Base-by-base conservation (phyloP, 2,888 invertebrate species). In the Branchinecta sandiegonensis region DNA sequence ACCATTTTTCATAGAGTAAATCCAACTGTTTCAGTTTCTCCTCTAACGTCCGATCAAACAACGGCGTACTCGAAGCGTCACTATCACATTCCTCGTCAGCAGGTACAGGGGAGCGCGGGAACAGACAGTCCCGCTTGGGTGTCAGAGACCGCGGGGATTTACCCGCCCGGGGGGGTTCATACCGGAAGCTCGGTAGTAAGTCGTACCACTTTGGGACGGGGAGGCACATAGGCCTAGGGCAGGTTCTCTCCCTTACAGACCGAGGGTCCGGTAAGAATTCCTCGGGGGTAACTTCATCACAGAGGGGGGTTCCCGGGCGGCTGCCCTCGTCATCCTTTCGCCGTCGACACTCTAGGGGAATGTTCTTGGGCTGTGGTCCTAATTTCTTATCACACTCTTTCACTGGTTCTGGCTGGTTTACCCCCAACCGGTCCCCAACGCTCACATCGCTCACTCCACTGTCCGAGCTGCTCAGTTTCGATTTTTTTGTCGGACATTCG, bases 281-380 rank as follows among this genome's bases (percentile, higher is more conserved):
- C 75, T 90, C 89, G 2, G 88, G 89, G 66, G 86, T 79, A 56
- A 56, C 14, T 76, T 90, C 90, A 77, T 90, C 90, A 74, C 88
- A 87, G 69, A 90, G 79, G 2, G 90, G 90, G 13, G 92, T 92
- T 66, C 91, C 92, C 4, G 90, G 90, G 69, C 91, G 82, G 12
- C 89, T 89, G 71, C 88, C 87, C 84, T 83, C 68, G 83, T 81
- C 74, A 83, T 83, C 73, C 84, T 84, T 48, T 82, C 82, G 69
- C 83, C 83, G 69, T 82, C 81, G 72, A 80, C 80, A 72, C 81
- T 81, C 66, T 73, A 74, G 10, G 23, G 14, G 70, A 69, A 5
- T 67, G 68, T 46, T 68, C 65, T 11, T 68, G 68, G 72, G 70
- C 37, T 75, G 74, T 3, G 74, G 74, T 74, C 71, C 74, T 73